A percentile compares a stretch with the other conserved stretches of the same genome.
phyloP scores from a whole-genome alignment of 2,113 vertebrate species.

The Athene cunicularia region DNA sequence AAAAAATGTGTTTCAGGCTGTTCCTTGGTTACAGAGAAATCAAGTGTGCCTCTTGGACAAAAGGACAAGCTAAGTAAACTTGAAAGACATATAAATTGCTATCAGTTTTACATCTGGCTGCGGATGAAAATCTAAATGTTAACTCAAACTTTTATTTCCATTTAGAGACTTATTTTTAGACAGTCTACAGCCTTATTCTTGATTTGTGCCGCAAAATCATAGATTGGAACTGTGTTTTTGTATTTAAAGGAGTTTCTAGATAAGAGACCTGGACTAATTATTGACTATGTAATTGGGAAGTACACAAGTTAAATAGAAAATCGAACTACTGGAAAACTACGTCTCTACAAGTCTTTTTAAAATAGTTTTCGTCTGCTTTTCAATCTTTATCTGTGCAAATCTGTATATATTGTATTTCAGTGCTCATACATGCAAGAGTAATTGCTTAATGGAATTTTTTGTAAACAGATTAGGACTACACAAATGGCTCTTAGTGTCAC shows the following conservation, averaged over 20 bases:
- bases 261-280: neutral
- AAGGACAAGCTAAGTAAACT: neutral
- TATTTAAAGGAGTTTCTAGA: neutral
- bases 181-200: neutral
- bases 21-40: neutral
- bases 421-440: neutral
- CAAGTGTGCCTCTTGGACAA: neutral
- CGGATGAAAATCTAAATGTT: neutral
- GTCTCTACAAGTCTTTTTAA: neutral
- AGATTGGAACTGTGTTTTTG: neutral
- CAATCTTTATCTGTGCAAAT: neutral
- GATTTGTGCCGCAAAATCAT: neutral
- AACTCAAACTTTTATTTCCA: neutral
- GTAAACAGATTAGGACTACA: neutral
- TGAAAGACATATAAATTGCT: neutral
- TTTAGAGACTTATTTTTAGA: neutral
- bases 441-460: neutral
- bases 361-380: neutral
- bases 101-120: neutral
- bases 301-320: neutral
- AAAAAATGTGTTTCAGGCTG: neutral
- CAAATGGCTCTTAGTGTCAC: neutral
- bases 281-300: neutral
- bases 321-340: neutral
- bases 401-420: neutral